Evolutionary conservation across 2,797 vertebrate species (phyloP).

Genomic region (Crocodylus rhombifer): DNA sequence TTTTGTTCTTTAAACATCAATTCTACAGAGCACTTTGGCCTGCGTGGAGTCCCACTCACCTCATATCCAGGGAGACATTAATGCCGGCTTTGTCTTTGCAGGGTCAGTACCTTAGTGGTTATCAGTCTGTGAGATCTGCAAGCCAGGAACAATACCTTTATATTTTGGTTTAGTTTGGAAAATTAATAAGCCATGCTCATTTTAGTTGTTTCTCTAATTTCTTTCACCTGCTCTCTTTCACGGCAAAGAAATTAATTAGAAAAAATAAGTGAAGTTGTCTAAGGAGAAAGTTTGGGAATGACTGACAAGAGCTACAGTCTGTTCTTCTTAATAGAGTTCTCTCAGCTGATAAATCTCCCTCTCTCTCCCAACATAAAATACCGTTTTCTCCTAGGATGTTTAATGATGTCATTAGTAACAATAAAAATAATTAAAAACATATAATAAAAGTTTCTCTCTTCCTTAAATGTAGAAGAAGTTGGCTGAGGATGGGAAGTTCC

Average conservation of each 20-base stretch:
- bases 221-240: constrained; percentile 60
- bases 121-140: neutral
- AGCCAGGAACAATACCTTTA: neutral
- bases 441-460: neutral
- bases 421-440: neutral
- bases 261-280: constrained; percentile 44
- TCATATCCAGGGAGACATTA: rapidly evolving
- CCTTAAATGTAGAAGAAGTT: neutral
- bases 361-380: constrained; percentile 11
- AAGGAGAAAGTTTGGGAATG: constrained; percentile 41
- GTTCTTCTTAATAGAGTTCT: neutral
- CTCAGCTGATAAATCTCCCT: constrained; percentile 25
- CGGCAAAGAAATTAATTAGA: constrained; percentile 69
- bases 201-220: constrained; percentile 52
- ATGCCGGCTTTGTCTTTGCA: rapidly evolving
- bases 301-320: constrained; percentile 32
- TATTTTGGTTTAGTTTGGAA: constrained; percentile 10
- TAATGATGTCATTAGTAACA: neutral
- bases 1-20: neutral
- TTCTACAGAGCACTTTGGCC: neutral
- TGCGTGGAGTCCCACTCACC: neutral
- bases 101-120: neutral
- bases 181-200: constrained; percentile 38
- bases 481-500: neutral
- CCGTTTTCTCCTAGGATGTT: constrained; percentile 22